These are phyloP conservation scores for Arvicola amphibius DNA, from an alignment of 2,797 vertebrate species.

Conservation along the genomic window DNA sequence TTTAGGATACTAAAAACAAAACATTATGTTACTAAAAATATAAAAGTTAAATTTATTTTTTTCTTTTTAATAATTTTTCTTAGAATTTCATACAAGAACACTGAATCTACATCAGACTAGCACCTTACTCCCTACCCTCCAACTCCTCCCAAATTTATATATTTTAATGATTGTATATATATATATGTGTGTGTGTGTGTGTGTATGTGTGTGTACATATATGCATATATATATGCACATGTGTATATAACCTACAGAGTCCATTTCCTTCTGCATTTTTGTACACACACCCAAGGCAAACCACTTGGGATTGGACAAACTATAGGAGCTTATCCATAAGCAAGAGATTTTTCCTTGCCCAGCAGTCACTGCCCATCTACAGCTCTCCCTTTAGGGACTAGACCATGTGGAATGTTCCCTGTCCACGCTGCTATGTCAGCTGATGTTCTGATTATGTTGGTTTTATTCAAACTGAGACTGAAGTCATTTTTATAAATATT, in stretches of 20 bases:
- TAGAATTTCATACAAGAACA: background rate
- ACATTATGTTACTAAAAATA: background rate
- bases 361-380: background rate
- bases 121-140: background rate
- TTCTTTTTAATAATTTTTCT: background rate
- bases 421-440: background rate
- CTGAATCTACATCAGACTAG: background rate
- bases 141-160: background rate
- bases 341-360: background rate
- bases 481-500: constrained; percentile 41
- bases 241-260: background rate
- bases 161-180: background rate
- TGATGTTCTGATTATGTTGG: background rate
- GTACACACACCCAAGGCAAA: background rate
- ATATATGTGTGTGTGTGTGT: no score
- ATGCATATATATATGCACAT: no score
- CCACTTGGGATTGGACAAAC: no score
- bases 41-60: background rate
- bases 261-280: background rate
- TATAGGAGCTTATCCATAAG: background rate
- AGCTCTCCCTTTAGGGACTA: background rate
- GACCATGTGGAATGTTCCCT: background rate
- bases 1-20: background rate
- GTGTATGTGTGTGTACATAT: background rate
- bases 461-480: background rate